Base-by-base conservation (phyloP, 1,140 invertebrate genomes). In the Drosophila jambulina region DNA sequence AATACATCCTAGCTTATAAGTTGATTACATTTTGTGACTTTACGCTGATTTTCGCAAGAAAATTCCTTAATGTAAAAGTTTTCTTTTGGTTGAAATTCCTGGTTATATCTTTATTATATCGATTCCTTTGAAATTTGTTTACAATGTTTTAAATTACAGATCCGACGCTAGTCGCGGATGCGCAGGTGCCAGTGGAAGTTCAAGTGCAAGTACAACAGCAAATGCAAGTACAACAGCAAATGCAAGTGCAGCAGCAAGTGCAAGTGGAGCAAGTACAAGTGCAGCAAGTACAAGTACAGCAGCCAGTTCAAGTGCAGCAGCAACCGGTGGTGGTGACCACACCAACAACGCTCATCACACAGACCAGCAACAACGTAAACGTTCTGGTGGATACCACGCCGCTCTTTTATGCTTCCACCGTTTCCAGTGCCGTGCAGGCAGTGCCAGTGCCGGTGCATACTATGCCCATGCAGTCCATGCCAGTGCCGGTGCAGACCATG, bases 351-450 rank as follows among this genome's bases (percentile, higher is more conserved):
- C 17, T 12, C 9, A 45, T 77, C 17, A 68, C 83, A 4, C 45
- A 74, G 34, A 25, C 43, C n/a, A 72, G 72, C 1, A 75, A 64
- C 7, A 62, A 68, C 5, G 62, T 88, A 4, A 86, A 87, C 57
- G 76, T 88, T 9, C 63, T 86, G 13, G 82, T 79, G 4, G 71
- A 91, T 68, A 56, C 75, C 34, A 87, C 82, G 12, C 67, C 86
- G 36, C 65, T 91, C 34, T 91, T 91, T 17, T 83, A 62, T 77
- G 64, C 74, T 12, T 59, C 69, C 23, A 51, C 49, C 23, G 19
- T 43, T 27, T 34, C 56, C 34, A 53, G 27, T 42, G 15, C 32
- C 15, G 51, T 54, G 19, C 51, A 23, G 21, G 21, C 53, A 38
- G 32, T 10, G 7, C 19, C 29, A 53, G 4, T 49, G 46, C 15